Percentiles rank a stretch among this genome's conserved stretches.
Conservation (phyloP, 2,888 invertebrate genomes). For the Cristatella mucedo region DNA sequence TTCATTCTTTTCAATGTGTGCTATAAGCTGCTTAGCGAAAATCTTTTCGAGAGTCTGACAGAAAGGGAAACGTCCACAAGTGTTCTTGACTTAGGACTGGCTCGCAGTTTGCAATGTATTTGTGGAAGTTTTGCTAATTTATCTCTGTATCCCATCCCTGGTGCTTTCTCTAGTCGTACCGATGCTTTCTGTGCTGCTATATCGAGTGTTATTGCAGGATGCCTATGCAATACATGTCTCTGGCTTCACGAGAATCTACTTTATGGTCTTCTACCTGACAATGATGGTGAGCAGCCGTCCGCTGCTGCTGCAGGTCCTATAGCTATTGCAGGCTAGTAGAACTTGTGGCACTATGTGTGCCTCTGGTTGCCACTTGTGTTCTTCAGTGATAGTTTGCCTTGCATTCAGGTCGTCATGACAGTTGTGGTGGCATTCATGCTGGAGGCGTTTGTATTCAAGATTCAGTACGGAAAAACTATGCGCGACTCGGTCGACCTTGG, state of each 20-base stretch:
- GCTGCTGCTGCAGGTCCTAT: background rate
- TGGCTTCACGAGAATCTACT: constrained; percentile 61
- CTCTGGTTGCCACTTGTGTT: background rate
- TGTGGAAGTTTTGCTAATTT: no score
- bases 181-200: no score
- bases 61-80: no score
- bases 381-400: constrained; percentile 6
- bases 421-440: constrained; percentile 74
- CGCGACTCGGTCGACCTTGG: no score
- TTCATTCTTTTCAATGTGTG: no score
- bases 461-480: constrained; percentile 67
- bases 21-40: no score
- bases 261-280: constrained; percentile 71
- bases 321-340: background rate
- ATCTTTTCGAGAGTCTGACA: no score
- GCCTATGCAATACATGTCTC: constrained; percentile 42
- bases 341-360: no score
- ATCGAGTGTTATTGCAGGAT: constrained; percentile 42
- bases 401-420: constrained; percentile 51
- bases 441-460: constrained; percentile 70
- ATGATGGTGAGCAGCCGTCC: constrained; percentile 50
- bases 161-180: no score
- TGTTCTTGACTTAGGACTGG: no score
- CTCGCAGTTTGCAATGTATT: no score
- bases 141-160: no score